phyloP scores from a whole-genome alignment of 2,888 invertebrate species.

The Macroteleia sp. region DNA sequence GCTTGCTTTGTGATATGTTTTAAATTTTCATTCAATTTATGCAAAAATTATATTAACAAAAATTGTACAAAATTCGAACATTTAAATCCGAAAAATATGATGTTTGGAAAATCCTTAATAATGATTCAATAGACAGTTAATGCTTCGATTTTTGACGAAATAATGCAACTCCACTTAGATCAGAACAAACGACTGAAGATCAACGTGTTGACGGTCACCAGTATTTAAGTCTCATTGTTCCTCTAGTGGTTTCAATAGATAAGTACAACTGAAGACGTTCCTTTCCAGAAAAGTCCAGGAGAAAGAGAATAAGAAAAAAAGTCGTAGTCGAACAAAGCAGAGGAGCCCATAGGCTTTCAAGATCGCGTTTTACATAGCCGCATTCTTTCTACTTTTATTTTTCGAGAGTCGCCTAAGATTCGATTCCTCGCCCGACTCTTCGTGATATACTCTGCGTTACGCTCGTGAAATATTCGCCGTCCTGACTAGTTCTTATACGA shows the following conservation, averaged over 20 bases:
- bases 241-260: slow-evolving; percentile 53
- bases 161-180: slow-evolving; percentile 12
- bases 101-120: too few species aligned
- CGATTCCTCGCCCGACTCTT: too few species aligned
- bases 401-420: too few species aligned
- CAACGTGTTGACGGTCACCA: slow-evolving; percentile 45
- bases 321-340: slow-evolving; percentile 36
- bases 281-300: slow-evolving; percentile 31
- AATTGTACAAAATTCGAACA: too few species aligned
- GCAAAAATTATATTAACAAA: too few species aligned
- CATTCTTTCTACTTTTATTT: too few species aligned
- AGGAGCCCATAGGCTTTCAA: slow-evolving; percentile 35
- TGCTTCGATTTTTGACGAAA: slow-evolving; percentile 30
- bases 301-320: slow-evolving; percentile 11
- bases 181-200: slow-evolving; percentile 49
- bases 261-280: slow-evolving; percentile 32
- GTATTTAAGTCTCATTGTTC: slow-evolving; percentile 58
- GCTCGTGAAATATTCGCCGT: too few species aligned
- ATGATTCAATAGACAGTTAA: slow-evolving; percentile 34
- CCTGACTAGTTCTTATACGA: too few species aligned
- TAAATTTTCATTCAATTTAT: too few species aligned
- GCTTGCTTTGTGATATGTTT: too few species aligned
- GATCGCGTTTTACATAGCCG: slow-evolving; percentile 25
- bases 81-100: too few species aligned
- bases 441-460: too few species aligned